Evolutionary conservation across 1,140 invertebrate genomes (phyloP).

Genomic region (Drosophila repleta): DNA sequence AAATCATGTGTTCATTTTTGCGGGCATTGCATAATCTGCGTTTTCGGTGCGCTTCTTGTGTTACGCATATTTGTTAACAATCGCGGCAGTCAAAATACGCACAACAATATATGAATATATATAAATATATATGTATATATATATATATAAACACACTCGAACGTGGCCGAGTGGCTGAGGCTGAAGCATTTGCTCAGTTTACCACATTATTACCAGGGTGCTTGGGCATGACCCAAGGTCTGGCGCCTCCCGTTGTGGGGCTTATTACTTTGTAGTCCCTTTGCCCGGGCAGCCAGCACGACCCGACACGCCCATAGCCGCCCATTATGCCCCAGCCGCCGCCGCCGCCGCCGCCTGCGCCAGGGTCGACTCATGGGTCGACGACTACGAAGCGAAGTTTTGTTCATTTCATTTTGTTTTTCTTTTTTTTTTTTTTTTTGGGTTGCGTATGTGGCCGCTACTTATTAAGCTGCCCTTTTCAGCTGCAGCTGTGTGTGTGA

Average conservation of each 20-base stretch:
- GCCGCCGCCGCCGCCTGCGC: too few relatives aligned
- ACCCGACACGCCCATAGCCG: neutral
- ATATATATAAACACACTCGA: neutral
- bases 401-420: conserved; percentile 53
- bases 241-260: conserved; percentile 64
- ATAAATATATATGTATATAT: too few relatives aligned
- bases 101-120: conserved; percentile 10
- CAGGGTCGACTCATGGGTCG: conserved; percentile 6
- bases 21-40: conserved; percentile 27
- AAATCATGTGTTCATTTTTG: neutral
- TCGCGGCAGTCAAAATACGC: conserved; percentile 21
- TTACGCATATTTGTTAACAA: conserved; percentile 46
- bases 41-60: conserved; percentile 30
- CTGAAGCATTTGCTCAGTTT: conserved; percentile 46
- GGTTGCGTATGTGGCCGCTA: conserved; percentile 44
- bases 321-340: neutral
- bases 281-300: neutral
- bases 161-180: neutral
- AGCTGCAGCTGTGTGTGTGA: conserved; percentile 28
- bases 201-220: conserved; percentile 73
- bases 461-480: conserved; percentile 67
- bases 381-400: conserved; percentile 36
- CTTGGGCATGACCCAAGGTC: conserved; percentile 76
- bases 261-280: conserved; percentile 68
- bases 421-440: too few relatives aligned